Conservation (phyloP, 2,888 invertebrate species). For the Tenodera sinensis region DNA sequence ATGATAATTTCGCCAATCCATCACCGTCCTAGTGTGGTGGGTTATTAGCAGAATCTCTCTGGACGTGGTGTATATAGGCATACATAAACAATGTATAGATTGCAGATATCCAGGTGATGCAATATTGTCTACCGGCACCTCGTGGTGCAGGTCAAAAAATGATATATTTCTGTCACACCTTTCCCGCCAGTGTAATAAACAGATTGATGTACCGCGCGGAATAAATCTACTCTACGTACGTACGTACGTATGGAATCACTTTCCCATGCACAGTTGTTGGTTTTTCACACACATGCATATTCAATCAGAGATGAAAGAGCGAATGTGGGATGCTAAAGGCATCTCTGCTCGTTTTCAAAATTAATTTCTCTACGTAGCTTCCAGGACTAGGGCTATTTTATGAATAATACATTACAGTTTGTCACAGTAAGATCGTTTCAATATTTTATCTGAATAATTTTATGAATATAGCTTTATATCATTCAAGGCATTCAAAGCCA, state of each 20-base stretch:
- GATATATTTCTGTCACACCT: background rate
- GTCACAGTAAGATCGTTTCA: background rate
- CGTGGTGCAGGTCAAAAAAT: background rate
- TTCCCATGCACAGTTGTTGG: background rate
- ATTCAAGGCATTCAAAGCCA: background rate
- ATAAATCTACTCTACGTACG: background rate
- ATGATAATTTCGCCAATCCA: background rate
- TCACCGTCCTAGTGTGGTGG: background rate
- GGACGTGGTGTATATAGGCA: background rate
- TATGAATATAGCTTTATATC: background rate
- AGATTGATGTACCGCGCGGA: background rate
- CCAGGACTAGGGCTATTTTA: background rate
- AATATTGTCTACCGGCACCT: background rate
- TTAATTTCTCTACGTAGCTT: background rate
- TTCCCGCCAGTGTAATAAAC: background rate
- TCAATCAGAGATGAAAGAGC: background rate
- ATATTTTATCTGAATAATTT: background rate
- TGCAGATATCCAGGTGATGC: background rate
- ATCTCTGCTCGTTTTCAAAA: background rate
- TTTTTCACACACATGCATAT: background rate
- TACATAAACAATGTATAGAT: background rate
- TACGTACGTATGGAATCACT: background rate
- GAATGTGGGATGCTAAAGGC: background rate
- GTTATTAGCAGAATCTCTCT: background rate
- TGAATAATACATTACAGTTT: background rate